Evolutionary conservation across 2,113 vertebrate species (phyloP).

Genomic region (Chunga burmeisteri): DNA sequence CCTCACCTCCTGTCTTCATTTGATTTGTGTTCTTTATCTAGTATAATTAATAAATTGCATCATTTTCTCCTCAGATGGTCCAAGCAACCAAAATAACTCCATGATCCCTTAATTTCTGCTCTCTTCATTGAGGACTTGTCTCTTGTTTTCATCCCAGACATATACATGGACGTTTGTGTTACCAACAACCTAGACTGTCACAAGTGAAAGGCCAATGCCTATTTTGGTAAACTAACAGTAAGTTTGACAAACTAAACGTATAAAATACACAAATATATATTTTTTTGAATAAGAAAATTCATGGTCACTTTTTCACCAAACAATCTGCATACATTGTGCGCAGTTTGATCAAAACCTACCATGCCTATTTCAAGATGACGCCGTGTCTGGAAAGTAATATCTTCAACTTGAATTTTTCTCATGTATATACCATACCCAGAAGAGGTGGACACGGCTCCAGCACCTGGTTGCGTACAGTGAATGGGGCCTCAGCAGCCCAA

Average conservation of each 20-base stretch:
- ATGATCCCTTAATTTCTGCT: not conserved
- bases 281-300: not conserved
- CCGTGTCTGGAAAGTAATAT: not conserved
- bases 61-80: not conserved
- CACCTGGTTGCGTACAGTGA: not conserved
- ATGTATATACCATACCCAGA: not conserved
- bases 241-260: not conserved
- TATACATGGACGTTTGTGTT: fast-evolving
- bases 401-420: not conserved
- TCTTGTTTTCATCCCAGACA: not conserved
- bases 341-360: not conserved
- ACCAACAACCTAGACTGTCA: not conserved
- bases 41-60: not conserved
- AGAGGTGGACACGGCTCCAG: not conserved
- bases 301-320: not conserved
- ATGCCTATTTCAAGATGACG: not conserved
- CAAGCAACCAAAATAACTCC: not conserved
- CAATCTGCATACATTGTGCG: not conserved
- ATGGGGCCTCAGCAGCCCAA: not conserved
- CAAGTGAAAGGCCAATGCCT: not conserved
- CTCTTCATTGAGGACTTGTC: not conserved
- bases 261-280: not conserved
- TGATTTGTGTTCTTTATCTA: not conserved
- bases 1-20: not conserved
- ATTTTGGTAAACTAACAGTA: not conserved